Evolutionary conservation across 2,797 vertebrate species (phyloP), one percentile per base, ranked within the genome.

Genomic region (Chelon auratus): DNA sequence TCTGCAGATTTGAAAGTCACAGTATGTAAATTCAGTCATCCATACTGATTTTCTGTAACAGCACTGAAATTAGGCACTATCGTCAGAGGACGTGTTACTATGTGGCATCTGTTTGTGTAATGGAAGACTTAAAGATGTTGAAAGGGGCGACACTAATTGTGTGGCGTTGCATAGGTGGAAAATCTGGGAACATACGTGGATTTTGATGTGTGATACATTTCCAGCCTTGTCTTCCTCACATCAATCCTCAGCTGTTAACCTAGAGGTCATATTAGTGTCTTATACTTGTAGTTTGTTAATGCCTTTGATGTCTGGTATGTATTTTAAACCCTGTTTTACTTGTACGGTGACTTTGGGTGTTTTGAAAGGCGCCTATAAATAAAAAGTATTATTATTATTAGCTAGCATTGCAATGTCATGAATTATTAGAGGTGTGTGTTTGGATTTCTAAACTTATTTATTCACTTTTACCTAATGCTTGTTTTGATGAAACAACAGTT

Each of bases 81-180:
- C 5, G 30, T 33, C 30, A 6, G 30, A 33, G 30, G 39, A 10
- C 8, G 43, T 48, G 30, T 9, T 57, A 18, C 42, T 56, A 42
- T 40, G 37, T 17, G 3, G 17, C 9, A 33, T 22, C n/a, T 59
- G 26, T 52, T 20, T 67, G 47, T 53, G 17, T 39, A 45, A 30
- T 24, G 6, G 11, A 63, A 26, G 37, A 66, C 66, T 62, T 60
- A 9, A 47, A 66, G 42, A 54, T 47, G 11, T 47, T n/a, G 24
- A 22, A 4, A 13, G 18, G 2, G 2, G 2, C 24, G 20, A 30
- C 50, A 26, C 11, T n/a, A 3, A 30, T 54, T 63, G 12, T 26
- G 24, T 26, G 24, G 24, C 3, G 24, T 17, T 61, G 9, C 30
- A 60, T 55, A 62, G 62, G 14, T 63, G 18, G 30, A 11, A 13